Base-by-base conservation (phyloP, 30 jellyfish, hydroid and myxozoan genomes). In the Cassiopea andromeda region DNA sequence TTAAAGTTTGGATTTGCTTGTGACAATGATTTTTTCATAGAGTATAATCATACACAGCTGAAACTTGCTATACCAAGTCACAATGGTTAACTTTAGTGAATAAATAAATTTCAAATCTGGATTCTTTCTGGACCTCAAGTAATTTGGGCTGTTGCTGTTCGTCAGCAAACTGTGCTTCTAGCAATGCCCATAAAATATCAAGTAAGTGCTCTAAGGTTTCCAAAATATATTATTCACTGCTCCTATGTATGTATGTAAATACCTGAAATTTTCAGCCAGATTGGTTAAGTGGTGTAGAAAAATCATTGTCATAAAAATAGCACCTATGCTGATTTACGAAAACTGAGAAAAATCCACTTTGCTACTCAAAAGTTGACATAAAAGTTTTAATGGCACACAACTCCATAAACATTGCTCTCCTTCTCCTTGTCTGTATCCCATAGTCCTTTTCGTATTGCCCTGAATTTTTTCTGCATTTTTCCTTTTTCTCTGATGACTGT, bases 391-490 rank as follows among this genome's bases (percentile, higher is more conserved):
- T 46, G 73, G 85, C 58, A 46, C 16, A 73, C 73, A 77, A 73
- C 17, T 44, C 48, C 48, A 77, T 77, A 77, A 46, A 46, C 85
- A 77, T 47, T 46, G 48, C 85, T 73, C 18, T 77, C 85, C 16
- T 18, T 77, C 48, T 48, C 85, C 73, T 9, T 77, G 5, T 77
- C 73, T 8, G 73, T 47, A 48, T 45, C 85, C 85, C 61, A 66
- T 47, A 46, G 49, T 46, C 85, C 85, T 60, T 77, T 77, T 38
- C 73, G 2, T 19, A 77, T 48, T 4, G 73, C 85, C 46, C 85
- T 77, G 27, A 57, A 13, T 48, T 48, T 77, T 43, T 77, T 46
- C 85, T 77, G 47, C 85, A 1, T 43, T 77, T 77, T 77, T 77
- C 44, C n/a, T 8, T 44, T 46, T 15, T 47, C 48, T 47, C 16